Percentiles rank a stretch among this genome's conserved stretches.
phyloP scores from a whole-genome alignment of 2,113 vertebrate species.

The Oreochromis tanganicae region DNA sequence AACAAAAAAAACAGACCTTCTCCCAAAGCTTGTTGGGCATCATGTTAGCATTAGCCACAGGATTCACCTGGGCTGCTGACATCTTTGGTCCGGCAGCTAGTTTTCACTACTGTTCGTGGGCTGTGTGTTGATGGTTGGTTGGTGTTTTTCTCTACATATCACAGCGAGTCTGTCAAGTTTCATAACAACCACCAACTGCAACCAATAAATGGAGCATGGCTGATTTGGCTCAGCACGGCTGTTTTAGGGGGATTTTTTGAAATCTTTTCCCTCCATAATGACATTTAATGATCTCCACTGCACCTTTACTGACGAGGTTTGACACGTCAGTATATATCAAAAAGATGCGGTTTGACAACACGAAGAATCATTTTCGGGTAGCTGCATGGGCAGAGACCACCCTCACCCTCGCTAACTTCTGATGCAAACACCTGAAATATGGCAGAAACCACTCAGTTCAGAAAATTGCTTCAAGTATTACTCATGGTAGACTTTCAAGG shows the following conservation, averaged over 20 bases:
- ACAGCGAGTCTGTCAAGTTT: fast-evolving
- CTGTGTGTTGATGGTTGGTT: not conserved
- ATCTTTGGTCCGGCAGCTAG: not conserved
- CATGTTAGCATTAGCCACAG: not conserved
- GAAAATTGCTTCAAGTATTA: not conserved
- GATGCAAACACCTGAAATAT: not conserved
- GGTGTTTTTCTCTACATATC: not conserved
- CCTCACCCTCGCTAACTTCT: fast-evolving
- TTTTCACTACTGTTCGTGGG: not conserved
- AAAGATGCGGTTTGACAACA: not conserved
- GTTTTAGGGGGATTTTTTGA: not conserved
- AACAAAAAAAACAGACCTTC: not conserved
- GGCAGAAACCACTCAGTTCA: not conserved
- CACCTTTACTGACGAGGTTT: fast-evolving
- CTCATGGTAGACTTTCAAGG: not conserved
- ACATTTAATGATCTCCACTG: not conserved
- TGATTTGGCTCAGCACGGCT: not conserved
- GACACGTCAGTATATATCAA: not conserved
- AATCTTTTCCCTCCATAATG: not conserved
- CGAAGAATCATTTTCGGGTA: fast-evolving
- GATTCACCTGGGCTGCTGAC: not conserved
- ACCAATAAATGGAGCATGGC: not conserved
- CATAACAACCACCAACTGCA: not conserved
- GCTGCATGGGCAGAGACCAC: not conserved
- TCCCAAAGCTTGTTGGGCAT: not conserved